Evolutionary conservation across 2,888 invertebrate species (phyloP), one percentile per base, ranked within the genome.

Genomic region (Anthrax anthrax): DNA sequence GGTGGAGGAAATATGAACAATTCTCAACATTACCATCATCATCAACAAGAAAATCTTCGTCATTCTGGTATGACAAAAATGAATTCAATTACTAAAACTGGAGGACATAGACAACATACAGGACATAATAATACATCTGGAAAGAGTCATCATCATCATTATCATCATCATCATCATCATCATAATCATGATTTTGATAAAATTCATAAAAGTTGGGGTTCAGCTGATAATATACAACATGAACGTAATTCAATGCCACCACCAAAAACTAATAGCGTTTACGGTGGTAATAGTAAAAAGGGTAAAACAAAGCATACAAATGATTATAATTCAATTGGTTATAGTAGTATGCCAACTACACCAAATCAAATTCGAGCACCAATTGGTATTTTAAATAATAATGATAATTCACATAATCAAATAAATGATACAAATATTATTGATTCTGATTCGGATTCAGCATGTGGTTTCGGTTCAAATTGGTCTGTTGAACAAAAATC

Each of bases 371-470:
- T 68, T 16, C 64, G 73, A 44, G 67, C 70, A 14, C 57, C 66
- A 32, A 57, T 60, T 34, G 54, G 59, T 6, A 58, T 60, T 49
- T 54, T 53, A 23, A 16, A 37, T 13, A 18, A 2, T 19, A 37
- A 36, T n/a, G 16, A 36, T 36, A 37, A 52, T 32, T 37, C 46
- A 18, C 53, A 58, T 52, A 45, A 56, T 49, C 50, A 50, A 46
- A 52, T 52, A 34, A 48, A 49, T 44, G 49, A 68, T 54, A 8
- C 8, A 23, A 23, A 62, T 64, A 65, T 66, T 61, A 73, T 75
- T 16, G 88, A 88, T 60, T 87, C 88, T 0, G 90, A 91, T 63
- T 90, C 89, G 0, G 90, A 91, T 62, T 78, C 84, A 1, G 89
- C 88, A 1, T 88, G 84, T 55, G 90, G 90, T 1, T 91, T 91